A percentile compares a stretch with the other conserved stretches of the same genome.
phyloP scores from a whole-genome alignment of 2,888 invertebrate genomes.

The Leptothorax acervorum region DNA sequence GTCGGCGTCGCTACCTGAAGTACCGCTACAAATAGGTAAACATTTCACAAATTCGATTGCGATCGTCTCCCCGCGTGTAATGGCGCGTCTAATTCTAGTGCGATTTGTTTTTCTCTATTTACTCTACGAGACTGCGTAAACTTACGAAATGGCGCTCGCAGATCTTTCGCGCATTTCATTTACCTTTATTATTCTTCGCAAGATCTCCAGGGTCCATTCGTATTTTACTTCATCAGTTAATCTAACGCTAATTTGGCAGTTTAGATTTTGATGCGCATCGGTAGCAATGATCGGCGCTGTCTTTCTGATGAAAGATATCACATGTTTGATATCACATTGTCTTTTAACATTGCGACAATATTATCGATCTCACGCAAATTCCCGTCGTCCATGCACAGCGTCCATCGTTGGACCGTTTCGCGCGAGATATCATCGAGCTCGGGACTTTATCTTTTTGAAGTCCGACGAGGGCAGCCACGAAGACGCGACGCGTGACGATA shows the following conservation, averaged over 20 bases:
- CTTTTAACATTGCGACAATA: not conserved
- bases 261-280: not conserved
- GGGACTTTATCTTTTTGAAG: conserved; percentile 38
- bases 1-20: conserved; percentile 68
- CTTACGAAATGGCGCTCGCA: not conserved
- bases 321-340: not conserved
- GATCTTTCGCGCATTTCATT: not conserved
- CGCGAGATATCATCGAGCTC: conserved; percentile 8
- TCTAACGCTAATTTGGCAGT: no score
- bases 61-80: conserved; percentile 14
- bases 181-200: not conserved
- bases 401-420: not conserved
- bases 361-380: not conserved
- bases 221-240: no score
- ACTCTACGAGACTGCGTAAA: not conserved
- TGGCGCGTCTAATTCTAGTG: not conserved
- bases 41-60: conserved; percentile 50
- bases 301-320: not conserved
- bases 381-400: not conserved
- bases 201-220: not conserved
- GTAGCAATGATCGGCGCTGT: no score
- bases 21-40: conserved; percentile 61
- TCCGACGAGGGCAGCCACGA: conserved; percentile 9
- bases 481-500: conserved; percentile 13
- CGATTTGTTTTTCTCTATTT: not conserved